Evolutionary conservation across 1,140 invertebrate genomes (phyloP).

Genomic region (Heliconius eleuchia): DNA sequence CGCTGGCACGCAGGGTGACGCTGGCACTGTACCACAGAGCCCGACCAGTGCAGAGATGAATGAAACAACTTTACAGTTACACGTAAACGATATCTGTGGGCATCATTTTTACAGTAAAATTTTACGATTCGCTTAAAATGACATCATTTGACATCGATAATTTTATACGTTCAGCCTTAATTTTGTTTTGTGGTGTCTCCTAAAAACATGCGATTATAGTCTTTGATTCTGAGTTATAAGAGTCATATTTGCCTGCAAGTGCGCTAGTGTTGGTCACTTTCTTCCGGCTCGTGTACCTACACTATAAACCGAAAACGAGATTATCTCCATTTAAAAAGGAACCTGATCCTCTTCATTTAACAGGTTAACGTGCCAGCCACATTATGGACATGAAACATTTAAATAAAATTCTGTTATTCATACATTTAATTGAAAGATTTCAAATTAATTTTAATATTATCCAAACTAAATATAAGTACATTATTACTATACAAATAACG

Average conservation of each 20-base stretch:
- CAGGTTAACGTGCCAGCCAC: conserved; percentile 44
- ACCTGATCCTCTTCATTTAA: conserved; percentile 45
- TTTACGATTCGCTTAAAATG: conserved; percentile 54
- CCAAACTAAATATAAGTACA: too few species aligned
- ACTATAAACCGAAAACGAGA: conserved; percentile 48
- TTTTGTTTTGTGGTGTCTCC: neutral
- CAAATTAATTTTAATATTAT: too few species aligned
- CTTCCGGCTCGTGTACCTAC: conserved; percentile 28
- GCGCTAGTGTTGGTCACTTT: conserved; percentile 24
- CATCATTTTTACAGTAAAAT: conserved; percentile 49
- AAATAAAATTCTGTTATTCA: conserved; percentile 4
- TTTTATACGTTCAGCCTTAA: conserved; percentile 40
- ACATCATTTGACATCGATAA: conserved; percentile 57
- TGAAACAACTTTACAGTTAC: conserved; percentile 53
- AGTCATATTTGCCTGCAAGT: conserved; percentile 20
- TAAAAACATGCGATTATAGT: neutral
- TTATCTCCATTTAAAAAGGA: conserved; percentile 49
- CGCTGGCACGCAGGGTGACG: conserved; percentile 36
- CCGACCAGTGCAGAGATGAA: conserved; percentile 46
- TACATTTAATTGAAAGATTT: neutral
- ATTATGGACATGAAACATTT: conserved; percentile 4
- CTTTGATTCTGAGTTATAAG: neutral
- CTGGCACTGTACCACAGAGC: conserved; percentile 18
- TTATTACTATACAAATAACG: too few species aligned
- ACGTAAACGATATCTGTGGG: conserved; percentile 47